Evolutionary conservation across 2,797 vertebrate species (phyloP).

Genomic region (Babyrousa celebensis): DNA sequence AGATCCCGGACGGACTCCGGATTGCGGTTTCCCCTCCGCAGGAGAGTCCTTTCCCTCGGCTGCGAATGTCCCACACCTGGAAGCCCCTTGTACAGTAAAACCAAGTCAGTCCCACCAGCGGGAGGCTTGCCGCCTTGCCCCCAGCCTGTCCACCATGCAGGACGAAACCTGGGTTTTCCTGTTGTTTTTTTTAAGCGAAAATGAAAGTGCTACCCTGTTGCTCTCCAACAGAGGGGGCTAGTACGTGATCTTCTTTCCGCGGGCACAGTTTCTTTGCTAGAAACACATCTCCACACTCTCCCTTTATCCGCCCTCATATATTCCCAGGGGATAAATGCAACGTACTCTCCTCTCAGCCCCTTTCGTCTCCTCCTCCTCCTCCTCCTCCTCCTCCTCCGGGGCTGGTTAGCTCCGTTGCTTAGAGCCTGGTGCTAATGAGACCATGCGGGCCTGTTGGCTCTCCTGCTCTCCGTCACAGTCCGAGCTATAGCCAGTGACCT

Average conservation of each 20-base stretch:
- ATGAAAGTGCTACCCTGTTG: constrained; percentile 50
- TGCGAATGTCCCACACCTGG: neutral
- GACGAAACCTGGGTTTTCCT: neutral
- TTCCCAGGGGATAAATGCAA: constrained; percentile 63
- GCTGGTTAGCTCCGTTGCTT: constrained; percentile 51
- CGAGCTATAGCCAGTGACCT: neutral
- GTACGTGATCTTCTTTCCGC: constrained; percentile 36
- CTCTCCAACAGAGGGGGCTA: neutral
- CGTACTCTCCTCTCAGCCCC: constrained; percentile 31
- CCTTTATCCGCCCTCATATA: neutral
- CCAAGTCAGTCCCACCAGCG: neutral
- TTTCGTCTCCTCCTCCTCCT: constrained; percentile 57
- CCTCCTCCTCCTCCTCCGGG: constrained; percentile 64
- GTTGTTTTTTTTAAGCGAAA: constrained; percentile 19
- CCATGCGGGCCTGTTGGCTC: neutral
- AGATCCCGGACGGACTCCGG: constrained; percentile 17
- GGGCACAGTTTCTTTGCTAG: constrained; percentile 31
- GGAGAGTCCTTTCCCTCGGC: constrained; percentile 44
- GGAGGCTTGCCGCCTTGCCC: constrained; percentile 12
- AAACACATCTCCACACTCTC: constrained; percentile 55
- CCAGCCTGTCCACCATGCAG: constrained; percentile 15
- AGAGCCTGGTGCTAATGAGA: constrained; percentile 70
- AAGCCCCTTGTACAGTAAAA: constrained; percentile 57
- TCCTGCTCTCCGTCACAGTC: neutral
- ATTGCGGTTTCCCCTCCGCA: neutral